Percentiles rank a stretch among this genome's conserved stretches.
phyloP scores from a whole-genome alignment of 2,888 invertebrate species.

The Acleris holmiana region DNA sequence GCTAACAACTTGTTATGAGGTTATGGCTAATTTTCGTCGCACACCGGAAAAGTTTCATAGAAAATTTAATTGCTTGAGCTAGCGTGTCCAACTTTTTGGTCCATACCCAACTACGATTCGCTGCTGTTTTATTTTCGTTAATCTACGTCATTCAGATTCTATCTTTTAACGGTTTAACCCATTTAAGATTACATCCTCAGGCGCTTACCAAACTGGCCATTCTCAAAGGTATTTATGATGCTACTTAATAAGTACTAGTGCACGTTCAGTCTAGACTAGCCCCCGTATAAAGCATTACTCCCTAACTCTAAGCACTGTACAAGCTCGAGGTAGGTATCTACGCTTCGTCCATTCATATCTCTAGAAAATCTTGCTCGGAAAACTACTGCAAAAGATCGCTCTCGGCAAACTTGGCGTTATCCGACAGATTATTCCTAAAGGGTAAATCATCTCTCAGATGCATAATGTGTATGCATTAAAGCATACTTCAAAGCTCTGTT shows the following conservation, averaged over 20 bases:
- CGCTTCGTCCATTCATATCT: background rate
- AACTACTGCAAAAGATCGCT: background rate
- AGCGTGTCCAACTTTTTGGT: too few relatives aligned
- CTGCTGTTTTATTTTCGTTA: too few relatives aligned
- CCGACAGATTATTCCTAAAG: constrained; percentile 7
- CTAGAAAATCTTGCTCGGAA: background rate
- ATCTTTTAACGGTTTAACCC: too few relatives aligned
- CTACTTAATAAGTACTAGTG: background rate
- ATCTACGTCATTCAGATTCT: too few relatives aligned
- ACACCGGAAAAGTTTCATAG: too few relatives aligned
- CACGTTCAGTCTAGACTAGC: background rate
- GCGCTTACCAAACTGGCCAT: too few relatives aligned
- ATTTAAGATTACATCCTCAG: too few relatives aligned
- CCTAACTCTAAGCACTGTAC: background rate
- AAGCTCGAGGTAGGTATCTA: background rate
- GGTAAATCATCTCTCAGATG: constrained; percentile 14
- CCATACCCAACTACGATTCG: too few relatives aligned
- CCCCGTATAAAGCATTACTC: background rate
- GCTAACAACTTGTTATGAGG: background rate
- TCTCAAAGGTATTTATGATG: background rate
- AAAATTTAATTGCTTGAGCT: too few relatives aligned
- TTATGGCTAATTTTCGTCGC: too few relatives aligned
- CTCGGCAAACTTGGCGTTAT: background rate
- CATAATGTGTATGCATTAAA: constrained; percentile 33
- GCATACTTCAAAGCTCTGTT: constrained; percentile 29